A percentile compares a stretch with the other conserved stretches of the same genome.
Conservation (phyloP, 2,113 vertebrate species). For the Dasyornis broadbenti region DNA sequence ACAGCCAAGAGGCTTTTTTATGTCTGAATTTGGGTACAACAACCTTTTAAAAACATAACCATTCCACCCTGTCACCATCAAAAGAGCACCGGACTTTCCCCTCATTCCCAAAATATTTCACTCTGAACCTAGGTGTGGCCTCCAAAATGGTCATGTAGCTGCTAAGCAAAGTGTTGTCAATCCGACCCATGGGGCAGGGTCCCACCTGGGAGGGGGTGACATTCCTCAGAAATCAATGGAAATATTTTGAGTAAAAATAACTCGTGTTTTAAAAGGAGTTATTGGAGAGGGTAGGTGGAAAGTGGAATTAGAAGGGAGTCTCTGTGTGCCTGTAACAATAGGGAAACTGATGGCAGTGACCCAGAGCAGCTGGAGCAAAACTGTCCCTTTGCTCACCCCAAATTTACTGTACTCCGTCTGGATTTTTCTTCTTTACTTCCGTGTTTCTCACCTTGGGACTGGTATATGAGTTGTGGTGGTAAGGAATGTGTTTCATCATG, state of each 20-base stretch:
- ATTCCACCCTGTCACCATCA: not conserved
- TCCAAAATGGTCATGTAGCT: not conserved
- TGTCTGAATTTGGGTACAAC: not conserved
- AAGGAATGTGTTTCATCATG: accelerated
- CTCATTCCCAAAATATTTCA: not conserved
- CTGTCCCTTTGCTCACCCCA: not conserved
- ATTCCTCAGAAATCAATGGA: not conserved
- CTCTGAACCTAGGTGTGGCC: not conserved
- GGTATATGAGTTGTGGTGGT: not conserved
- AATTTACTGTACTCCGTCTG: not conserved
- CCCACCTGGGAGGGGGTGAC: not conserved
- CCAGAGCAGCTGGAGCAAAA: not conserved
- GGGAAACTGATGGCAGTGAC: not conserved
- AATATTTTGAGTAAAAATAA: constrained; percentile 11
- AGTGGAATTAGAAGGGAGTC: not conserved
- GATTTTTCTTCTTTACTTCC: not conserved
- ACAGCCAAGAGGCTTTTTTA: not conserved
- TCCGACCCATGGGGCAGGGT: accelerated
- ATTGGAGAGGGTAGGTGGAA: not conserved
- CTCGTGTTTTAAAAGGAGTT: not conserved
- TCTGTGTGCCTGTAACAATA: not conserved
- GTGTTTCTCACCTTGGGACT: not conserved
- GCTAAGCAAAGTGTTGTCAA: not conserved
- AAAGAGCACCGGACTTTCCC: not conserved
- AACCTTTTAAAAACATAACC: not conserved